Percentiles rank a stretch among this genome's conserved stretches.
phyloP scores from a whole-genome alignment of 1,140 invertebrate species.

The Ridgeia piscesae region DNA sequence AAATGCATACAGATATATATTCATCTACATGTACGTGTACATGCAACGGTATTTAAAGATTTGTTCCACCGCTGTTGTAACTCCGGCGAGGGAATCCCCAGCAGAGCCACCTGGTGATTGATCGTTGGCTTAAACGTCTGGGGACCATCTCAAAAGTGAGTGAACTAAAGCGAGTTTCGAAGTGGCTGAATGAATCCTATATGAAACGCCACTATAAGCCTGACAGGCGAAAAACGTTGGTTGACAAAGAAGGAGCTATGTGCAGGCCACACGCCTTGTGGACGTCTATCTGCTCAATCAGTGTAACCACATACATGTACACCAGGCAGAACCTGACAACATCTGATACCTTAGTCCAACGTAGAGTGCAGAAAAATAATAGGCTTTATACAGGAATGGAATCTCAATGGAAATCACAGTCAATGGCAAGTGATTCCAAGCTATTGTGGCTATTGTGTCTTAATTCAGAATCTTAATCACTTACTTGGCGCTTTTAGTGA shows the following conservation, averaged over 20 bases:
- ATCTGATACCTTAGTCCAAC: not conserved
- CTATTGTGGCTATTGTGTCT: too few species aligned
- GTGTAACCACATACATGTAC: not conserved
- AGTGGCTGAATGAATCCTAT: not conserved
- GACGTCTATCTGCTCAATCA: not conserved
- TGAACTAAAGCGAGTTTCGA: not conserved
- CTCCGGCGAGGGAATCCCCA: not conserved
- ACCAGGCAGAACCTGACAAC: not conserved
- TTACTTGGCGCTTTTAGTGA: too few species aligned
- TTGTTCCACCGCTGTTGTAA: not conserved
- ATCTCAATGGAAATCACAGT: too few species aligned
- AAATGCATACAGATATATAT: constrained; percentile 8
- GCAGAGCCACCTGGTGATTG: not conserved
- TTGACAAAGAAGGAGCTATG: not conserved
- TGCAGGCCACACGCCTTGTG: not conserved
- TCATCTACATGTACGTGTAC: constrained; percentile 7
- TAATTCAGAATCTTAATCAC: too few species aligned
- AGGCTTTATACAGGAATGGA: too few species aligned
- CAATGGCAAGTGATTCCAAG: too few species aligned
- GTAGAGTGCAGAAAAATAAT: not conserved
- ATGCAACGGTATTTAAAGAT: not conserved
- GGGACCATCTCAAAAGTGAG: not conserved
- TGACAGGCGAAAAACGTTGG: not conserved
- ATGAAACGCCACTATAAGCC: not conserved
- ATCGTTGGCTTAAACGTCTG: not conserved